Conservation (phyloP, 2,888 invertebrate genomes). For the Plemyria rubiginata region DNA sequence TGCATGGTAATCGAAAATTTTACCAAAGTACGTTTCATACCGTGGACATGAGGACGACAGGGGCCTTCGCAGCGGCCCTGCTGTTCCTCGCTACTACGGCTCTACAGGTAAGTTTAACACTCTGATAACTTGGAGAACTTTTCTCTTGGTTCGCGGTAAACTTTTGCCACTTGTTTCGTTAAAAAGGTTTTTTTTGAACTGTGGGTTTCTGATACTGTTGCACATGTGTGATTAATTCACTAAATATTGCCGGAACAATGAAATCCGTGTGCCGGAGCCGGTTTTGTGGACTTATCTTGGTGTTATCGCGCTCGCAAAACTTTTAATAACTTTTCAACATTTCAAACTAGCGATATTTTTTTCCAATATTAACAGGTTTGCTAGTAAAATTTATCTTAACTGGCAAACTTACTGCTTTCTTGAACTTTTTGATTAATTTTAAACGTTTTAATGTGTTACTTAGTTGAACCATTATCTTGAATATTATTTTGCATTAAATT, state of each 20-base stretch:
- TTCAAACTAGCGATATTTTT: not conserved
- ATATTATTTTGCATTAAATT: not conserved
- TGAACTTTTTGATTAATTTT: too few species aligned
- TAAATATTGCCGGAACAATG: constrained; percentile 3
- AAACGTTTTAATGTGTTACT: too few species aligned
- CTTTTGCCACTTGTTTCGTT: constrained; percentile 16
- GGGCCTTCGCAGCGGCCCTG: constrained; percentile 59
- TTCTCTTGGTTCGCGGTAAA: constrained; percentile 10
- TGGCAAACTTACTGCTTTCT: too few species aligned
- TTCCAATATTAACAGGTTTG: too few species aligned
- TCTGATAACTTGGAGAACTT: constrained; percentile 19
- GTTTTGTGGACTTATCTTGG: constrained; percentile 14
- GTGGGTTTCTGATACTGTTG: constrained; percentile 3
- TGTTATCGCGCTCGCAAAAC: constrained; percentile 3
- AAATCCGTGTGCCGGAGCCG: constrained; percentile 4
- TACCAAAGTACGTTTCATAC: constrained; percentile 54
- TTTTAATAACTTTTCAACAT: constrained; percentile 3
- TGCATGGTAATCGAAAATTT: constrained; percentile 57
- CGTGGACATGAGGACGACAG: constrained; percentile 66
- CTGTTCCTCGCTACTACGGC: constrained; percentile 57
- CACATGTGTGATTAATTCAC: constrained; percentile 26
- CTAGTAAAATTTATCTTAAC: too few species aligned
- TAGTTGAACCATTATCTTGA: too few species aligned
- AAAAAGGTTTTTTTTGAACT: constrained; percentile 7
- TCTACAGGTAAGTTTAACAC: constrained; percentile 49